Conservation (phyloP, 2,888 invertebrate species). For the Drosophila bunnanda region DNA sequence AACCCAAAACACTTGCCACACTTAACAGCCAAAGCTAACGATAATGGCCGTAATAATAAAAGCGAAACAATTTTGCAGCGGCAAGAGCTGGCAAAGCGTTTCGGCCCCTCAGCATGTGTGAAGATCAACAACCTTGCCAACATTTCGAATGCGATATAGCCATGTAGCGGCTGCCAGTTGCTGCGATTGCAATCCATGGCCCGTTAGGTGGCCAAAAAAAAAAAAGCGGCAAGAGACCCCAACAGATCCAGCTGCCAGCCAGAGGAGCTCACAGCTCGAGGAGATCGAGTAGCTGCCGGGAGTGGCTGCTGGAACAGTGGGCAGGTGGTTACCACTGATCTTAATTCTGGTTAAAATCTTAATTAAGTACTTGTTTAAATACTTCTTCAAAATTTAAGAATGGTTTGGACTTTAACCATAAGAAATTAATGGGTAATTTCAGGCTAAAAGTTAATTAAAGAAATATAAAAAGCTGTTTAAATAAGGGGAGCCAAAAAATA, state of each 20-base stretch:
- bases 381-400: not conserved
- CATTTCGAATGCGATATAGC: constrained; percentile 52
- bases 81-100: constrained; percentile 23
- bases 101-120: constrained; percentile 54
- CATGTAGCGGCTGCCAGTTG: constrained; percentile 4
- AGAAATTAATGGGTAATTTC: not conserved
- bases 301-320: not conserved
- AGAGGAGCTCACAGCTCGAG: constrained; percentile 27
- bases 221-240: constrained; percentile 28
- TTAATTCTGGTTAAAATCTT: not conserved
- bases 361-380: not conserved
- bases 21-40: constrained; percentile 33
- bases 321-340: not conserved
- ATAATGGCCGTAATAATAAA: constrained; percentile 43
- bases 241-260: constrained; percentile 22
- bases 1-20: constrained; percentile 51
- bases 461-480: not conserved
- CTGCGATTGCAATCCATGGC: constrained; percentile 64
- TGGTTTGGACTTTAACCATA: not conserved
- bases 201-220: constrained; percentile 60
- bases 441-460: not conserved
- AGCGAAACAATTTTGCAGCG: constrained; percentile 46
- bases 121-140: constrained; percentile 78
- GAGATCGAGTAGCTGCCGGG: not conserved
- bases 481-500: not conserved